These are phyloP conservation scores for Diorhabda carinulata DNA, from an alignment of 1,140 invertebrate species.

Conservation along the genomic window DNA sequence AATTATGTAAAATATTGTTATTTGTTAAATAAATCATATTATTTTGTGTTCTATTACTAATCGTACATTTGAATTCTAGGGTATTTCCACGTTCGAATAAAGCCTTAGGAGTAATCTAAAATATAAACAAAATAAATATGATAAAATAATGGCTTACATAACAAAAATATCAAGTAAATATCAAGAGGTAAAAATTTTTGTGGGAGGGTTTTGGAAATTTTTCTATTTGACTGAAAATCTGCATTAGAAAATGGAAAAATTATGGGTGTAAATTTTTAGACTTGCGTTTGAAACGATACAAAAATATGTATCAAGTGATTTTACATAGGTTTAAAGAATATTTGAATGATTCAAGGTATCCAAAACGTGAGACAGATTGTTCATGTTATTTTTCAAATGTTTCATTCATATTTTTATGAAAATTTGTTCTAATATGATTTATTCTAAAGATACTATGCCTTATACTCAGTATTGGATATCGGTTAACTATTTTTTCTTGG, in stretches of 20 bases:
- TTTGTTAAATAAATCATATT: background rate
- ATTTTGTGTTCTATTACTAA: constrained; percentile 12
- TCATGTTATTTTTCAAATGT: background rate
- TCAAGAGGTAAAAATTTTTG: too few relatives aligned
- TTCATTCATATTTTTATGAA: background rate
- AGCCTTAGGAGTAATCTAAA: constrained; percentile 17
- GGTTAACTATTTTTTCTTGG: too few relatives aligned
- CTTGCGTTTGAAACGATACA: background rate
- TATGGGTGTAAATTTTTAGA: background rate
- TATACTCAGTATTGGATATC: background rate
- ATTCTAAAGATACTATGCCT: background rate
- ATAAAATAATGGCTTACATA: background rate
- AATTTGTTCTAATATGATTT: background rate
- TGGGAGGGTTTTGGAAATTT: too few relatives aligned
- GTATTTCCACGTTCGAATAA: constrained; percentile 9
- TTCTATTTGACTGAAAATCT: too few relatives aligned
- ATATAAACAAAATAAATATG: background rate
- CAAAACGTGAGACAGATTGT: background rate
- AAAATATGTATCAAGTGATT: background rate
- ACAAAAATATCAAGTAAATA: background rate
- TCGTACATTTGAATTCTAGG: constrained; percentile 18
- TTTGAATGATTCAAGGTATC: background rate
- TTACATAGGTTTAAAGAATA: background rate
- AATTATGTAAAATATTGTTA: constrained; percentile 7
- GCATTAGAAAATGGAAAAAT: background rate